Base-by-base conservation (phyloP, 37 sponge, comb jelly and placozoan species). In the Eunapius fragilis region DNA sequence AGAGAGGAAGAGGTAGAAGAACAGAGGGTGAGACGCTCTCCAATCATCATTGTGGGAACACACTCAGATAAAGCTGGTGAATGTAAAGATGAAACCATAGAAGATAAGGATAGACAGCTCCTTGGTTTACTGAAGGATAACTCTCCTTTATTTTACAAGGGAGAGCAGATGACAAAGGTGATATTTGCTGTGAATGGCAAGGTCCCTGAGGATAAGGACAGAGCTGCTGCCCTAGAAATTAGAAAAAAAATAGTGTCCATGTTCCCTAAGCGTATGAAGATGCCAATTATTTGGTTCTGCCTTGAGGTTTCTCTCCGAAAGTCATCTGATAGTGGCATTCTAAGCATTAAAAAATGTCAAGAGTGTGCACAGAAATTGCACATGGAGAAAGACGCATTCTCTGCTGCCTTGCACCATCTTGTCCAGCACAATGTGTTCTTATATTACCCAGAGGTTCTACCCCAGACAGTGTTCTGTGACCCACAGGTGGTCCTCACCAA, bases 161-260 rank as follows among this genome's bases (percentile, higher is more conserved):
- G 80, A 58, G 67, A 79, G n/a, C n/a, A n/a, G n/a, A n/a, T n/a
- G n/a, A n/a, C n/a, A 26, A 4, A 82, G 27, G 26, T 82, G 38
- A 71, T 82, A 28, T 82, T 82, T 37, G 49, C 72, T 5, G 37
- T 82, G 2, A 82, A 82, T 82, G 72, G 72, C 23, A 82, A 71
- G 37, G 38, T 4, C 25, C 82, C 82, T 71, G 38, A 41, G 12
- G 73, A 70, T 0, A 26, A 70, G 24, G 82, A 82, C n/a, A 22
- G 37, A 27, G 25, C 31, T 25, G 27, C 33, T 23, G 82, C 72
- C 3, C 34, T 3, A 4, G 41, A 70, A 22, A 69, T 82, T 3
- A 14, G 71, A 35, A 3, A 70, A 12, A 23, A 41, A 13, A 34
- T 82, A 14, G 27, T 28, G 30, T 0, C 33, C 4, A 31, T 14